Conservation (phyloP, 2,888 invertebrate genomes). For the Ophion obscuratus region DNA sequence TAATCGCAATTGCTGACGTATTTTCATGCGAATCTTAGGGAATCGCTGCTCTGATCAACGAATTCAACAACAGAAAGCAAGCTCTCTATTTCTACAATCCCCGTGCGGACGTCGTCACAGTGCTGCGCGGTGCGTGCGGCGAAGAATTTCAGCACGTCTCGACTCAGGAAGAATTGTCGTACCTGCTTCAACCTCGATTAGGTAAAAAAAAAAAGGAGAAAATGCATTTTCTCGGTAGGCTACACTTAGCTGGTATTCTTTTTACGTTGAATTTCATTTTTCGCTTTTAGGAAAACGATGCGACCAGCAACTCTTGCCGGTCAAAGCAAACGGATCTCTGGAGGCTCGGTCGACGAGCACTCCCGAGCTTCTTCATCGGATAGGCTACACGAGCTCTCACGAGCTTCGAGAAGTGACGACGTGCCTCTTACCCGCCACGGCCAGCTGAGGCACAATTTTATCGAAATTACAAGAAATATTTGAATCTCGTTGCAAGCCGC, state of each 20-base stretch:
- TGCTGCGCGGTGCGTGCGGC: constrained; percentile 89
- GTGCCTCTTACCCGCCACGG: constrained; percentile 79
- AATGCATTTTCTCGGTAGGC: background rate
- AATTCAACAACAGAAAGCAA: constrained; percentile 89
- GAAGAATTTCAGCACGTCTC: constrained; percentile 87
- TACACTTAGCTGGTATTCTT: background rate
- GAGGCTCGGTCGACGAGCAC: constrained; percentile 72
- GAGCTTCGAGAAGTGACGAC: constrained; percentile 81
- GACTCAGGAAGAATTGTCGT: constrained; percentile 87
- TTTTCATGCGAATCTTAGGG: constrained; percentile 84
- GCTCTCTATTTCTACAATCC: constrained; percentile 90
- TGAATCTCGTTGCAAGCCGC: background rate
- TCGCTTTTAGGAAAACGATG: constrained; percentile 75
- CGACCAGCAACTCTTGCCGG: constrained; percentile 74
- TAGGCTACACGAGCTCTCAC: constrained; percentile 77
- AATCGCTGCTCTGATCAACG: constrained; percentile 90
- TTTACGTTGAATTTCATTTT: constrained; percentile 22
- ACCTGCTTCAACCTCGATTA: constrained; percentile 83
- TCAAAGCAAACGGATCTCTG: constrained; percentile 65
- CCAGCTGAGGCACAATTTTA: constrained; percentile 73
- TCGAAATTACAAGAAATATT: background rate
- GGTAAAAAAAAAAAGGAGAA: constrained; percentile 69
- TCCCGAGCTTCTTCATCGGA: constrained; percentile 78
- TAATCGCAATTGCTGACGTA: background rate
- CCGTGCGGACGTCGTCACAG: constrained; percentile 88